Base-by-base conservation (phyloP, 1,140 invertebrate species). In the Trigoniulus corallinus region DNA sequence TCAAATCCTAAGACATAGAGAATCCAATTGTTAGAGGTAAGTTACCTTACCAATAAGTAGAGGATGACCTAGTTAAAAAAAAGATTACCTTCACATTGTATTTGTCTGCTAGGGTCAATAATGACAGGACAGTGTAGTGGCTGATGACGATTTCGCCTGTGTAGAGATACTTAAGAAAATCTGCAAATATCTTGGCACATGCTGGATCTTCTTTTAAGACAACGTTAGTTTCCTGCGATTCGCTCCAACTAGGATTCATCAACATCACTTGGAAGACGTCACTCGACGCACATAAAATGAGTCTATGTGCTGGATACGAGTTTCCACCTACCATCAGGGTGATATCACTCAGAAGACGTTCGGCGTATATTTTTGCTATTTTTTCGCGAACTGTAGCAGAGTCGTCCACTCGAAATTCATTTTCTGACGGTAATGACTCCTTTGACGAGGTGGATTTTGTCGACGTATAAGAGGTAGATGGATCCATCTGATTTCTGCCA, bases 231-330 rank as follows among this genome's bases (percentile, higher is more conserved):
- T 89, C 84, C 54, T 82, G 76, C 60, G 84, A 88, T 64, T 94
- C 89, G 48, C 76, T 81, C 89, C 89, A 94, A 64, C 85, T 82
- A 0, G 86, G 80, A 62, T 85, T 88, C 81, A 91, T 92, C 37
- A 95, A 67, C 91, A 95, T 95, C 3, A 91, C 84, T 71, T 91
- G 87, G 67, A 95, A 94, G 20, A 95, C 91, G 73, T 94, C 88
- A 67, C 88, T 93, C 53, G 84, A 89, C 53, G 88, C 86, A 74
- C 88, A 93, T 1, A 95, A 72, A 61, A 95, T 93, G 4, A 95
- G 74, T 48, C 87, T 76, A 68, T 95, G 91, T 22, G 86, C 84
- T 22, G 85, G 83, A 72, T 86, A 92, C 51, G 81, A 77, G 24
- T 79, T 73, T 1, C 79, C 78, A 51, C 79, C 81, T 20, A 92